These are phyloP conservation scores for Eumaeus atala DNA, from an alignment of 1,140 invertebrate genomes.

Conservation along the genomic window DNA sequence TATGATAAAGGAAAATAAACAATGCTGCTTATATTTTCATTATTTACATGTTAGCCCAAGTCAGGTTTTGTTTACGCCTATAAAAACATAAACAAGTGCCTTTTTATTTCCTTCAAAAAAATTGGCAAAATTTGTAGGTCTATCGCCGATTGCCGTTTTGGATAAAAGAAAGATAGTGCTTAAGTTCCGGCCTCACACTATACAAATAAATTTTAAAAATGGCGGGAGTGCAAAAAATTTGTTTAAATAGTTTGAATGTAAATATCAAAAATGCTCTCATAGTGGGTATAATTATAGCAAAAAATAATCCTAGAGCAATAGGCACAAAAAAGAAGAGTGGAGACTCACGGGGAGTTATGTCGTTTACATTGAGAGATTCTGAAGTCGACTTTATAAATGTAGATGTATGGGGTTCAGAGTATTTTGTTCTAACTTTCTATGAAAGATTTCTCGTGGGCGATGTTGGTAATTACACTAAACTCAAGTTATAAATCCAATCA, in stretches of 20 bases:
- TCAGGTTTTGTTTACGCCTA: no score
- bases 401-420: conserved; percentile 79
- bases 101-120: no score
- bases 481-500: no score
- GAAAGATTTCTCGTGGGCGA: conserved; percentile 78
- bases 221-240: conserved; percentile 62
- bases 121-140: no score
- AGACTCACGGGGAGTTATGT: conserved; percentile 77
- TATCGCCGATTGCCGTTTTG: no score
- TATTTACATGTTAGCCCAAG: no score
- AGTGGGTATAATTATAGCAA: conserved; percentile 64
- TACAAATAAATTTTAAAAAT: conserved; percentile 35
- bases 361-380: conserved; percentile 81
- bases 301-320: conserved; percentile 52
- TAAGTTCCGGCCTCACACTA: neutral
- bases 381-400: conserved; percentile 80
- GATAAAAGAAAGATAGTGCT: no score
- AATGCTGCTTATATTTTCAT: no score
- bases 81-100: no score
- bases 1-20: no score
- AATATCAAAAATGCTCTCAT: conserved; percentile 64
- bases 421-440: conserved; percentile 75
- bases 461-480: conserved; percentile 69
- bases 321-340: conserved; percentile 59
- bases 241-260: conserved; percentile 59